Evolutionary conservation across 2,113 vertebrate species (phyloP), one percentile per base, ranked within the genome.

Genomic region (Ophiodon elongatus): DNA sequence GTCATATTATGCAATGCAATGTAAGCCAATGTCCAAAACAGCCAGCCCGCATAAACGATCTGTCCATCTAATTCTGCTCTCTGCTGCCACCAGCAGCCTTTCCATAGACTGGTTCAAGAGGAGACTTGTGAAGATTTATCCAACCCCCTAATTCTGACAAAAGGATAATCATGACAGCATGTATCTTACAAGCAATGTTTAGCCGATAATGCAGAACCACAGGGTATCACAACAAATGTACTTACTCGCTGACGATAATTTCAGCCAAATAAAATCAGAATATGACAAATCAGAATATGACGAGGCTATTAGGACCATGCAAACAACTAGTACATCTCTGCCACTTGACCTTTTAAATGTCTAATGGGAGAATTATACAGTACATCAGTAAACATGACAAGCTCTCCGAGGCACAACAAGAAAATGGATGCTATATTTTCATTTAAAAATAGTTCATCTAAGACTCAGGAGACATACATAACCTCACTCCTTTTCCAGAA

Each of bases 1-100:
- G 74, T 85, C 76, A 79, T 27, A 68, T 90, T 69, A 86, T 75
- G 39, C 74, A 69, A 89, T 68, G 14, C 7, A 71, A 62, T 54
- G 41, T 27, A 64, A 89, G 47, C 50, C 79, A 56, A 7, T n/a
- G 65, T 68, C 69, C 56, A 76, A 76, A 59, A 75, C 64, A 72
- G 73, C 50, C 39, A 80, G 11, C 29, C 33, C 43, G 27, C 62
- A 65, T 65, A 75, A 62, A 52, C 2, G 35, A 6, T 60, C 23
- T 47, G 47, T 0, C 69, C 35, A 19, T 57, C n/a, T 23, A 54
- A 69, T 66, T 66, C 25, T 74, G 70, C 10, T 60, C 43, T 43
- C 29, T 71, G 56, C 47, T 37, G 59, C 75, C 71, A 76, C 45
- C 23, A 72, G 65, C n/a, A 65, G 37, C 9, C 23, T 80, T 43